Conservation (phyloP, 2,888 invertebrate genomes). For the Tenthredo notha region DNA sequence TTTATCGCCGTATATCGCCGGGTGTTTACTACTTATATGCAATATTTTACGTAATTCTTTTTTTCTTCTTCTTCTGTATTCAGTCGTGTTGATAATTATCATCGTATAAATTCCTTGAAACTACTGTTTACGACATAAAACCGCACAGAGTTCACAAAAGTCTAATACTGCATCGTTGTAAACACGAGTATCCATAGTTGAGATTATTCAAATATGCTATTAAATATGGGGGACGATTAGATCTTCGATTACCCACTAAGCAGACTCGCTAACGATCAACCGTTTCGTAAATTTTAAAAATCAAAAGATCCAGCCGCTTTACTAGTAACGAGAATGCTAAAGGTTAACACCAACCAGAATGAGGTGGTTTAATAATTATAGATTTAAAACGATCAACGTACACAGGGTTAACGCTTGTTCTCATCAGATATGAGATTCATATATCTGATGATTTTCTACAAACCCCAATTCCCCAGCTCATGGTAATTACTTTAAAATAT, state of each 20-base stretch:
- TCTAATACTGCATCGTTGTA: not conserved
- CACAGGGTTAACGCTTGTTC: not conserved
- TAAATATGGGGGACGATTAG: constrained; percentile 21
- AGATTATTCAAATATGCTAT: constrained; percentile 24
- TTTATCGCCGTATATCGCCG: not conserved
- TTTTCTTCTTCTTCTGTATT: not conserved
- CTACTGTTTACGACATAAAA: constrained; percentile 26
- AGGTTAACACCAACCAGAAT: not conserved
- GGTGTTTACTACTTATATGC: not conserved
- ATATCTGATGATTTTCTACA: not conserved
- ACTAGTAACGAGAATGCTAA: not conserved
- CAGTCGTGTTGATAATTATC: constrained; percentile 22
- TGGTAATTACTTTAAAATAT: not conserved
- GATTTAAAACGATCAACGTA: not conserved
- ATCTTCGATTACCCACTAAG: not conserved
- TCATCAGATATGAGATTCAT: constrained; percentile 2
- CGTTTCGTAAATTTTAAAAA: not conserved
- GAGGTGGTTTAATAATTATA: constrained; percentile 7
- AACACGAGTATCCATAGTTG: not conserved
- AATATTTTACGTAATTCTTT: not conserved
- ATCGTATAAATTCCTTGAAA: constrained; percentile 17
- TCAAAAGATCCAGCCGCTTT: constrained; percentile 10
- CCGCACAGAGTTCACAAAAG: not conserved
- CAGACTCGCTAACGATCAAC: not conserved
- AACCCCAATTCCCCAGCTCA: not conserved